Evolutionary conservation across 2,888 invertebrate genomes (phyloP).

Genomic region (Folsomia candida): DNA sequence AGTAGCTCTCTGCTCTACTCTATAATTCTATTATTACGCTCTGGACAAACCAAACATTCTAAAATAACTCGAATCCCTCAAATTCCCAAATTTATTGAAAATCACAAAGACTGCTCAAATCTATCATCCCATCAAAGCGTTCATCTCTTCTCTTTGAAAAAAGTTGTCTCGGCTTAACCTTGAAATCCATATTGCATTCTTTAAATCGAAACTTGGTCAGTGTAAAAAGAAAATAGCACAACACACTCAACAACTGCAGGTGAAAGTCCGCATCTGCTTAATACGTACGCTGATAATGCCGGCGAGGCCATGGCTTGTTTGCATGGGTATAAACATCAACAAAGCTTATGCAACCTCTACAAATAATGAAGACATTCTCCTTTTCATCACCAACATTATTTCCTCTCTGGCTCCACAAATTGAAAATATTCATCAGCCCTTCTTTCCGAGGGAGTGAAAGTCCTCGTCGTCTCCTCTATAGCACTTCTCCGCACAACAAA

Average conservation of each 20-base stretch:
- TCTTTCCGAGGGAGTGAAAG: too few relatives aligned
- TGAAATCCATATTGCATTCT: too few relatives aligned
- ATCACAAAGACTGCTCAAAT: background rate
- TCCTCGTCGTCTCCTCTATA: background rate
- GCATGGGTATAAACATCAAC: background rate
- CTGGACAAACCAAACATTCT: background rate
- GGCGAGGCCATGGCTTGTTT: too few relatives aligned
- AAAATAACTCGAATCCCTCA: background rate
- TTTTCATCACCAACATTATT: too few relatives aligned
- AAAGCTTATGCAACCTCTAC: background rate
- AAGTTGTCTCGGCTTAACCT: too few relatives aligned
- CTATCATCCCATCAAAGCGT: background rate
- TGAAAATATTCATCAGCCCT: background rate
- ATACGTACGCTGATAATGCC: too few relatives aligned
- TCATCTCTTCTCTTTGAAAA: background rate
- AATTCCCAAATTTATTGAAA: background rate
- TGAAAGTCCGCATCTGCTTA: too few relatives aligned
- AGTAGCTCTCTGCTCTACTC: background rate
- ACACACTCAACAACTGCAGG: too few relatives aligned
- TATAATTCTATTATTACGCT: conserved; percentile 7
- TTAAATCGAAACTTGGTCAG: too few relatives aligned
- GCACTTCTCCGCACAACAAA: background rate
- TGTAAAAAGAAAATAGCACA: too few relatives aligned
- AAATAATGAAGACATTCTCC: background rate
- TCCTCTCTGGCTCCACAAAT: too few relatives aligned